Evolutionary conservation across 30 jellyfish, hydroid and myxozoan species (phyloP).

Genomic region (Hydra vulgaris): DNA sequence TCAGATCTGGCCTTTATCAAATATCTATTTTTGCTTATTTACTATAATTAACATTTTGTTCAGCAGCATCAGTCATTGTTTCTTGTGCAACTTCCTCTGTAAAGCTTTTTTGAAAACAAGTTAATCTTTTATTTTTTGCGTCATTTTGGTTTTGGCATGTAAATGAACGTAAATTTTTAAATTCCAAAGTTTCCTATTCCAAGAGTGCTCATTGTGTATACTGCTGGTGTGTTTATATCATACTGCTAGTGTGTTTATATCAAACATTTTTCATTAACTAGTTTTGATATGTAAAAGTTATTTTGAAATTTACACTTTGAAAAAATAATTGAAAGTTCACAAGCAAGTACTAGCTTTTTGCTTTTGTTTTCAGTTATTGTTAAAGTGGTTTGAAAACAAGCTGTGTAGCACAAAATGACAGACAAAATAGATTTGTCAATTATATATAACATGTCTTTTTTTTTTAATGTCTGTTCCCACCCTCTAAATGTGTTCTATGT

Average conservation of each 20-base stretch:
- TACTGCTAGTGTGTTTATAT: not conserved
- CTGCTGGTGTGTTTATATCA: too few species aligned
- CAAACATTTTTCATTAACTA: not conserved
- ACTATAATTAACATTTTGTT: too few species aligned
- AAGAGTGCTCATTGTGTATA: slow-evolving; percentile 1
- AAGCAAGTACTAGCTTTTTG: slow-evolving; percentile 1
- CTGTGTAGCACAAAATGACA: not conserved
- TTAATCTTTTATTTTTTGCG: not conserved
- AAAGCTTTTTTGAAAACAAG: not conserved
- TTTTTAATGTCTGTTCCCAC: too few species aligned
- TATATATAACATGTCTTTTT: too few species aligned
- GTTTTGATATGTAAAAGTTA: not conserved
- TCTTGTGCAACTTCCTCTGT: not conserved
- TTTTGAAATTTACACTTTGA: not conserved
- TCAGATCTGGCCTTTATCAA: too few species aligned
- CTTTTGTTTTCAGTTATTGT: slow-evolving; percentile 1
- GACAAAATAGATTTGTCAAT: not conserved
- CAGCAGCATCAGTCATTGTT: too few species aligned
- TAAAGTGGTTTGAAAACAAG: not conserved
- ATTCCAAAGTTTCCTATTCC: not conserved
- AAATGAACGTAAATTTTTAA: not conserved
- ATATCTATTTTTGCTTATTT: too few species aligned
- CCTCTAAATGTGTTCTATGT: too few species aligned
- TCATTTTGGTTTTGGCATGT: not conserved
- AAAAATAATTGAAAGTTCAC: slow-evolving; percentile 1